Percentiles rank a stretch among this genome's conserved stretches.
phyloP scores from a whole-genome alignment of 2,113 vertebrate species.

The Setophaga kirtlandii region DNA sequence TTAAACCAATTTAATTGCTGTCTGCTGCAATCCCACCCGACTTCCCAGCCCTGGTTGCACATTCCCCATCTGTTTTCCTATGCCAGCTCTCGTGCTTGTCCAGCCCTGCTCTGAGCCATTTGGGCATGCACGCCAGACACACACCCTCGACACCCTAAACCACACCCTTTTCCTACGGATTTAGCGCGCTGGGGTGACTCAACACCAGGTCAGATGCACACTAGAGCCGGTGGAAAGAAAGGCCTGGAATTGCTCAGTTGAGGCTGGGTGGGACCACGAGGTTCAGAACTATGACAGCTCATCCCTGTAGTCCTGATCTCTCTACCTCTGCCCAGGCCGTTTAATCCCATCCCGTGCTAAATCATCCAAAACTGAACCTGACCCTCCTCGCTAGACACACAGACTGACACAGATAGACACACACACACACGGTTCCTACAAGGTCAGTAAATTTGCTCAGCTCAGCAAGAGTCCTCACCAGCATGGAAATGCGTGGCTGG shows the following conservation, averaged over 20 bases:
- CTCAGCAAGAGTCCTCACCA: background rate
- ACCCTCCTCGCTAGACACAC: background rate
- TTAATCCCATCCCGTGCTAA: background rate
- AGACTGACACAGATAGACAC: no score
- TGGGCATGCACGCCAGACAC: background rate
- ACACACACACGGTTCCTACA: background rate
- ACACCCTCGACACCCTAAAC: background rate
- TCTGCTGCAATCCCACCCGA: background rate
- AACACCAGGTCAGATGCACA: background rate
- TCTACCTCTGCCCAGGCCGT: background rate
- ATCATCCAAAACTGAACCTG: background rate
- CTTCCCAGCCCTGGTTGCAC: background rate
- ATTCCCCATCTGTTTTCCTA: background rate
- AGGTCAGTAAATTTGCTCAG: background rate
- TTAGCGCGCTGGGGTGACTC: background rate
- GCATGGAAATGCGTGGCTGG: background rate
- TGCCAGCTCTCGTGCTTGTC: background rate
- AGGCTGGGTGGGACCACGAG: background rate
- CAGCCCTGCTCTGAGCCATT: background rate
- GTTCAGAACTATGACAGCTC: background rate
- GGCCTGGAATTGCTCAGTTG: background rate
- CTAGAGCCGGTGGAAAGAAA: background rate
- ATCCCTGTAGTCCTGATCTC: background rate
- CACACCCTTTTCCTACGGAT: background rate
- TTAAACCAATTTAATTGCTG: conserved; percentile 40